Evolutionary conservation across 2,797 vertebrate genomes (phyloP).

Genomic region (Thunnus albacares): DNA sequence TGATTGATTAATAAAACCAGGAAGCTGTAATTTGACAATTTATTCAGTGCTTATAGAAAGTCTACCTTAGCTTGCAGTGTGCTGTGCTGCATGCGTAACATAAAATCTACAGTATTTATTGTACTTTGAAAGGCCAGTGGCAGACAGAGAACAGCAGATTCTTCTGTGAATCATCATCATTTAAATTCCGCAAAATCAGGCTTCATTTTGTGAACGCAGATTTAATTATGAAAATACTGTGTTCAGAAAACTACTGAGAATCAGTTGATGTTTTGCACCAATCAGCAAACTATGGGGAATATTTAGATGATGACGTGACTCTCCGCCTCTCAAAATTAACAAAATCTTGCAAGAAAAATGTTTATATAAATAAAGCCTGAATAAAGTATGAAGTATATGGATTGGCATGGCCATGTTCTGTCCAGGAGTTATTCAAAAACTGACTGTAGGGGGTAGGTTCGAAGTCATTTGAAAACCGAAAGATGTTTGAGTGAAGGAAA

Average conservation of each 20-base stretch:
- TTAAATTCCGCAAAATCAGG: not conserved
- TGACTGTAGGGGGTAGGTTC: not conserved
- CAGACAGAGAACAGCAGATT: not conserved
- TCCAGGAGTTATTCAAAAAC: not conserved
- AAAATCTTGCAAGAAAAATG: not conserved
- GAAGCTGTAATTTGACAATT: conserved; percentile 19
- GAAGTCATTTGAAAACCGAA: not conserved
- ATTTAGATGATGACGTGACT: not conserved
- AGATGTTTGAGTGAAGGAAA: not conserved
- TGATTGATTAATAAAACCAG: conserved; percentile 36
- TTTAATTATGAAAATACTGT: not conserved
- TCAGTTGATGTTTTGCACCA: not conserved
- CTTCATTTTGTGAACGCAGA: not conserved
- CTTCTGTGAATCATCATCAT: not conserved
- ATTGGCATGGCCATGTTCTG: not conserved
- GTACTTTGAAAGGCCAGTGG: not conserved
- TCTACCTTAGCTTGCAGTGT: not conserved
- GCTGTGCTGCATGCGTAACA: not conserved
- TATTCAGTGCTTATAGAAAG: not conserved
- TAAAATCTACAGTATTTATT: not conserved
- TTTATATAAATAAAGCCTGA: not conserved
- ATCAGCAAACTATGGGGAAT: not conserved
- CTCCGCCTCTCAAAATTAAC: not conserved
- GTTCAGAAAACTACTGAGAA: not conserved
- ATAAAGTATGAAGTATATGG: not conserved